Base-by-base conservation (phyloP, 2,888 invertebrate species). In the Escarpia spicata region DNA sequence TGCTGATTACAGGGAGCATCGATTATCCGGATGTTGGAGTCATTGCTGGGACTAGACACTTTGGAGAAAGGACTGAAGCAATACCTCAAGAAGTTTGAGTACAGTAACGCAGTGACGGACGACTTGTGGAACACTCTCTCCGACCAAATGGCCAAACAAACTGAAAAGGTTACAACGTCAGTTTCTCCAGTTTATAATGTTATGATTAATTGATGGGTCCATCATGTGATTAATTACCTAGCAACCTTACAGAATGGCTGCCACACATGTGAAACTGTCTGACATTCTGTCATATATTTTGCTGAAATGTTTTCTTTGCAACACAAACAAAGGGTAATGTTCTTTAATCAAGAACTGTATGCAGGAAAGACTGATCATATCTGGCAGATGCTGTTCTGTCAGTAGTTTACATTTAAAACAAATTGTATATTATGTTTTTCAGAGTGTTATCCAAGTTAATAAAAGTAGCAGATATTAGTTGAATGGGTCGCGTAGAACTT, bases 101-200 rank as follows among this genome's bases (percentile, higher is more conserved):
- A 97, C 96, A 97, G 97, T 91, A 98, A 98, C 96, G 98, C 98
- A 15, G 98, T 98, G 93, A 98, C 98, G 8, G 97, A 98, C 95
- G 98, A 99, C 95, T 97, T 99, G 0, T 99, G 99, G 99, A 97
- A 97, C 92, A 97, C 97, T 89, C 97, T 98, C 94, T 97, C 97
- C 93, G 97, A 97, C 95, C 98, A 92, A 92, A 58, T 37, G 37
- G 37, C 52, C 60, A 37, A 43, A 37, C 58, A 75, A 92, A 89
- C 26, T 92, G 4, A 92, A 58, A 37, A n/a, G n/a, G 91, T 91
- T 44, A 91, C 44, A 19, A 31, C 43, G 2, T 43, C 43, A 31
- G 3, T 31, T 43, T 91, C 19, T 26, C 44, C 37, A 6, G 37
- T 91, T 91, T 91, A 19, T 15, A 6, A 37, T 91, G n/a, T 91